Conservation (phyloP, 2,113 vertebrate species). For the Phocoena sinus region DNA sequence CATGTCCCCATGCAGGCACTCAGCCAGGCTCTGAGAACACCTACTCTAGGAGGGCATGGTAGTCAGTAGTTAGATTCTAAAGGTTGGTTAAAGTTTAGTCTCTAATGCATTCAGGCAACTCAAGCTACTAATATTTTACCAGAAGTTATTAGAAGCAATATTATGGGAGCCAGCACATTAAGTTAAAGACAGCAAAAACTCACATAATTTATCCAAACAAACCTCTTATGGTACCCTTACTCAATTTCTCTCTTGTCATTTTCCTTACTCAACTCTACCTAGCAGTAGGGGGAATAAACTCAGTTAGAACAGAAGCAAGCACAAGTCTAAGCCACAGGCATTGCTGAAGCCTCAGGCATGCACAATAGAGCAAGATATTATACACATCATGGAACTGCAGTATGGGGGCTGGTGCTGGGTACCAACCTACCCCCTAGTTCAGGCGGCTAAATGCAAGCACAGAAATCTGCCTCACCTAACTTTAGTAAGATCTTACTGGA, state of each 20-base stretch:
- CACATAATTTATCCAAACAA: not conserved
- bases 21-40: not conserved
- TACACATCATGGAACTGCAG: fast-evolving
- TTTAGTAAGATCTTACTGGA: not conserved
- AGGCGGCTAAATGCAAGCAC: not conserved
- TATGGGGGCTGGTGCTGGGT: fast-evolving
- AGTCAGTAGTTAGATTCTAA: not conserved
- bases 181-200: not conserved
- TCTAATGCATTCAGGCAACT: not conserved
- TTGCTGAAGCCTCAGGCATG: not conserved
- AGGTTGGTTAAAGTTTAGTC: not conserved
- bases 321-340: not conserved
- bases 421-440: not conserved
- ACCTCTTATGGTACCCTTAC: not conserved
- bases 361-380: not conserved
- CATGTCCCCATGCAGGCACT: not conserved
- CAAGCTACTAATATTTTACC: not conserved
- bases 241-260: not conserved
- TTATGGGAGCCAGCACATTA: not conserved
- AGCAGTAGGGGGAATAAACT: not conserved
- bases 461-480: not conserved
- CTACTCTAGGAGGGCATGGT: not conserved
- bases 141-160: not conserved
- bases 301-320: not conserved
- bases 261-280: not conserved